Base-by-base conservation (phyloP, 2,888 invertebrate genomes). In the Ophion ellenae region DNA sequence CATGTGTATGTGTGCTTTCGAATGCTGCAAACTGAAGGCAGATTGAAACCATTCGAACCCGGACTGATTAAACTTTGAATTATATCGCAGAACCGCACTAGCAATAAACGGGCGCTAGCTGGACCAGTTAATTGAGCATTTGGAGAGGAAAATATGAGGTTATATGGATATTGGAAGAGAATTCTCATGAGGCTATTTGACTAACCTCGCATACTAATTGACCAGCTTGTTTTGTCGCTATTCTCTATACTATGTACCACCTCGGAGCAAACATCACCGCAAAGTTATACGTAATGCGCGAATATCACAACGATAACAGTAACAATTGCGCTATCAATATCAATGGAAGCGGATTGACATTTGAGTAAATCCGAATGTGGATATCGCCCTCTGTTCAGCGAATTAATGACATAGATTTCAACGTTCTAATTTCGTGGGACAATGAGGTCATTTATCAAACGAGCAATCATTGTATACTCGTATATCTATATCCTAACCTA, bases 151-250 rank as follows among this genome's bases (percentile, higher is more conserved):
- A 85, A 83, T 83, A 80, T 80, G 67, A 73, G 45, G 17, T 53
- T 45, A 32, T 66, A 57, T 20, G 9, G 61, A 77, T 40, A 61
- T 67, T 40, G 32, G n/a, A n/a, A 53, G 74, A 20, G 75, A 47
- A 84, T 85, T 76, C 79, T 76, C 76, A 66, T 69, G 67, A 57
- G 75, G 74, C 53, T 71, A 73, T 78, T 86, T 76, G 59, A 71
- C 78, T 47, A 75, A 40, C 67, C 64, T 75, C 74, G 81, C 61
- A 84, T 84, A 86, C 75, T 87, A 87, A 88, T 88, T 87, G 87
- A 87, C 83, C 69, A 59, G 84, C 83, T 85, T 83, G 85, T 84
- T 85, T 84, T 66, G 77, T 73, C 77, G 82, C 45, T 53, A 47
- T 57, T 28, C 67, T 57, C n/a, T 67, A 36, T 79, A 14, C 57